Conservation (phyloP, 2,797 vertebrate species). For the Anabacerthia variegaticeps region DNA sequence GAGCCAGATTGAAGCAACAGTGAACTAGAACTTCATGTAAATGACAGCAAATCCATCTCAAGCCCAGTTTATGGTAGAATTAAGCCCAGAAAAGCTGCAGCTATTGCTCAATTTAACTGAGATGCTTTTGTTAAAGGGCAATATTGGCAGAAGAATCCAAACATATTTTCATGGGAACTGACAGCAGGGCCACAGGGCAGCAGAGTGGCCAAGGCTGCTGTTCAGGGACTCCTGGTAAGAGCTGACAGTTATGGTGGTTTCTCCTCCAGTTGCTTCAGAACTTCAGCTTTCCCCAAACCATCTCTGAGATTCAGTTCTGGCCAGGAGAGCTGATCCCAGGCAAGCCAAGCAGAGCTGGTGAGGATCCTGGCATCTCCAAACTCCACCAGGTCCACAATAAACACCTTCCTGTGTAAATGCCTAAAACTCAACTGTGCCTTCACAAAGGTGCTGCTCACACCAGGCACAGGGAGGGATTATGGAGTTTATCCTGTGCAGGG, state of each 20-base stretch:
- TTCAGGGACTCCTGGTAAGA: background rate
- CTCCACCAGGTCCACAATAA: background rate
- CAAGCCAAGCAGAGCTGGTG: background rate
- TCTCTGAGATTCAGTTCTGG: background rate
- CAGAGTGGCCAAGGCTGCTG: background rate
- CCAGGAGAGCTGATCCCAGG: background rate
- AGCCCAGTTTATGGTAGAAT: background rate
- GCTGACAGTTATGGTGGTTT: accelerated
- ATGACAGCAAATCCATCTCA: background rate
- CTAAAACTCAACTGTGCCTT: background rate
- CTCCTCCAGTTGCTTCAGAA: background rate
- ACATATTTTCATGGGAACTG: background rate
- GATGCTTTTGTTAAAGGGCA: background rate
- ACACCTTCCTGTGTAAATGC: background rate
- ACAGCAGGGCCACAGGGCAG: background rate
- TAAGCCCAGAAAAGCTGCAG: background rate
- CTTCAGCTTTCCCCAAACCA: background rate
- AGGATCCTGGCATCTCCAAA: background rate
- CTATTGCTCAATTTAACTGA: background rate
- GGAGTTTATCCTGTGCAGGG: background rate
- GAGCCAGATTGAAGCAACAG: background rate
- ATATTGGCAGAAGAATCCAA: background rate
- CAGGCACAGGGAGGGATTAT: background rate
- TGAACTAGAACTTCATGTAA: background rate
- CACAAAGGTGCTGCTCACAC: background rate